Percentiles rank a stretch among this genome's conserved stretches.
phyloP scores from a whole-genome alignment of 64 coral and sea anemone genomes.

The Acropora tenuis region DNA sequence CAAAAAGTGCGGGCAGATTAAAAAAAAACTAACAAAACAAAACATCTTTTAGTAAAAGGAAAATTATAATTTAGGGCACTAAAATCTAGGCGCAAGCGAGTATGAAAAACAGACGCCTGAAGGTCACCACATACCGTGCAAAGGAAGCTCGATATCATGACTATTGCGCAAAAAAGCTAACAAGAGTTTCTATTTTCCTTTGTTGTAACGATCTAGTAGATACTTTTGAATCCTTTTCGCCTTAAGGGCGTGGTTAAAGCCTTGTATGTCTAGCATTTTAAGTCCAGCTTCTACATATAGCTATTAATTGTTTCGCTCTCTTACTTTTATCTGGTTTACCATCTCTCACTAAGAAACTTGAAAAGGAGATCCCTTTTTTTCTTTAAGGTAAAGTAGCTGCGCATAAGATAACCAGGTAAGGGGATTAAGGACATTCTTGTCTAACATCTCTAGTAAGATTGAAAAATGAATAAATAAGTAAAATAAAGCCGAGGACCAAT shows the following conservation, averaged over 20 bases:
- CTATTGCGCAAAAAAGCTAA: too few relatives aligned
- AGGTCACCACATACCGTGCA: not conserved
- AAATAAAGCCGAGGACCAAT: not conserved
- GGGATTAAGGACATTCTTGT: not conserved
- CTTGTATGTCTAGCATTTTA: not conserved
- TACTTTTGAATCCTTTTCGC: not conserved
- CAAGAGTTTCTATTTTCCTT: too few relatives aligned
- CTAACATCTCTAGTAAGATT: not conserved
- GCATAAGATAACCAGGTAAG: not conserved
- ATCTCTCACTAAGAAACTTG: not conserved
- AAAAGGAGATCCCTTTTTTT: not conserved
- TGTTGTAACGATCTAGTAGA: not conserved
- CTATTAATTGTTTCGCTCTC: not conserved
- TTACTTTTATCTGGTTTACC: not conserved
- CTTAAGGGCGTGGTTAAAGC: not conserved
- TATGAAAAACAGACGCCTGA: not conserved
- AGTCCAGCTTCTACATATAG: not conserved
- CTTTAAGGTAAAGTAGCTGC: not conserved
- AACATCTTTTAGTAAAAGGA: not conserved
- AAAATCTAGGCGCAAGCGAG: not conserved
- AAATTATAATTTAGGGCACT: not conserved
- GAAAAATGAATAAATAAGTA: not conserved
- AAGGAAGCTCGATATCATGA: too few relatives aligned
- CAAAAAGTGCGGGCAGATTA: not conserved
- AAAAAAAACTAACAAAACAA: not conserved